These are phyloP conservation scores for Julus scanicus DNA, from an alignment of 2,888 invertebrate genomes.

Conservation along the genomic window DNA sequence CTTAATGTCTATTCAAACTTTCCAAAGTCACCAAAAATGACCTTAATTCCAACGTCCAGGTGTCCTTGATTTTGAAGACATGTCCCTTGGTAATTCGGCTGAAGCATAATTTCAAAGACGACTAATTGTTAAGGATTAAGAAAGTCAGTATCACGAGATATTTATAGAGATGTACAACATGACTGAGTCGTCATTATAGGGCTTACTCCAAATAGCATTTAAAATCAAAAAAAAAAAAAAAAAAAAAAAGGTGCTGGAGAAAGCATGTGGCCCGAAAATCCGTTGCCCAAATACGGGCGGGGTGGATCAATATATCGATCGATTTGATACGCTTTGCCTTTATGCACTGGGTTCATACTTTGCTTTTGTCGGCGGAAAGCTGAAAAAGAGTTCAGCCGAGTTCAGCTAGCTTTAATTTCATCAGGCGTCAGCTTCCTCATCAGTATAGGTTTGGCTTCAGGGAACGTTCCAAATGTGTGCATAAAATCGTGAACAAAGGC, in stretches of 20 bases:
- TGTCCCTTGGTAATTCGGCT: no score
- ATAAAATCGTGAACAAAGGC: background rate
- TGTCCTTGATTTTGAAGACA: no score
- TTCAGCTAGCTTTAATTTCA: conserved; percentile 22
- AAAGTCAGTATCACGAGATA: background rate
- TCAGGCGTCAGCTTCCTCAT: conserved; percentile 15
- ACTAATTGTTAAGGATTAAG: background rate
- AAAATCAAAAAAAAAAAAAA: background rate
- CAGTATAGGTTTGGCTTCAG: background rate
- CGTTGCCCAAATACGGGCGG: background rate
- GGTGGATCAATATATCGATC: conserved; percentile 15
- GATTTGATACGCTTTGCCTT: conserved; percentile 2
- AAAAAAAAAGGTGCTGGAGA: background rate
- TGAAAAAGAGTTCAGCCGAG: conserved; percentile 31
- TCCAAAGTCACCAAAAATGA: no score
- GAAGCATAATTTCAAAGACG: no score
- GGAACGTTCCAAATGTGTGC: background rate
- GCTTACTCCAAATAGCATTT: background rate
- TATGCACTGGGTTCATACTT: background rate
- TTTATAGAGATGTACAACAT: no score
- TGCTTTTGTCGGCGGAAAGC: conserved; percentile 8
- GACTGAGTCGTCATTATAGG: background rate
- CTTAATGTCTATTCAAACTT: no score
- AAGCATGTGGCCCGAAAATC: conserved; percentile 27
- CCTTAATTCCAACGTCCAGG: no score